Evolutionary conservation across 2,888 invertebrate species (phyloP).

Genomic region (Yponomeuta cagnagella): DNA sequence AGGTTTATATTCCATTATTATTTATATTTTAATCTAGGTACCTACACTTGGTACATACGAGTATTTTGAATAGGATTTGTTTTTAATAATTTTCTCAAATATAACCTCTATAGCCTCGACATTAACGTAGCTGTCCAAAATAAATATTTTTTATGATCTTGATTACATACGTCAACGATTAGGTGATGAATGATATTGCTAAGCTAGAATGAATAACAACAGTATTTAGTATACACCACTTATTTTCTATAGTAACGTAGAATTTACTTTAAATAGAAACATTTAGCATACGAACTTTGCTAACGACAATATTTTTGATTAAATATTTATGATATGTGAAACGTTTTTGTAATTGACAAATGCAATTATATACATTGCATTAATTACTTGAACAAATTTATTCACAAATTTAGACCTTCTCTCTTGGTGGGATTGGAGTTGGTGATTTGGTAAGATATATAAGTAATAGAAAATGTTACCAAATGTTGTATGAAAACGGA

Average conservation of each 20-base stretch:
- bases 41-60: neutral
- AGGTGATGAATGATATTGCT: no score
- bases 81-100: no score
- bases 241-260: neutral
- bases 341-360: neutral
- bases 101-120: no score
- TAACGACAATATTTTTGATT: neutral
- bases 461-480: no score
- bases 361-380: neutral
- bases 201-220: neutral
- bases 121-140: no score
- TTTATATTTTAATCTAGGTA: neutral
- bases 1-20: neutral
- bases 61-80: neutral
- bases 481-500: no score
- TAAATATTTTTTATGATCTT: no score
- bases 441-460: no score
- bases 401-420: no score
- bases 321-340: neutral
- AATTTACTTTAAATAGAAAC: neutral
- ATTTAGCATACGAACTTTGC: neutral
- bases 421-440: no score
- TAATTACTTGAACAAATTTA: no score
- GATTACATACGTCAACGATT: no score
- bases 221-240: neutral